Base-by-base conservation (phyloP, 2,888 invertebrate genomes). In the Parnassius glacialis region DNA sequence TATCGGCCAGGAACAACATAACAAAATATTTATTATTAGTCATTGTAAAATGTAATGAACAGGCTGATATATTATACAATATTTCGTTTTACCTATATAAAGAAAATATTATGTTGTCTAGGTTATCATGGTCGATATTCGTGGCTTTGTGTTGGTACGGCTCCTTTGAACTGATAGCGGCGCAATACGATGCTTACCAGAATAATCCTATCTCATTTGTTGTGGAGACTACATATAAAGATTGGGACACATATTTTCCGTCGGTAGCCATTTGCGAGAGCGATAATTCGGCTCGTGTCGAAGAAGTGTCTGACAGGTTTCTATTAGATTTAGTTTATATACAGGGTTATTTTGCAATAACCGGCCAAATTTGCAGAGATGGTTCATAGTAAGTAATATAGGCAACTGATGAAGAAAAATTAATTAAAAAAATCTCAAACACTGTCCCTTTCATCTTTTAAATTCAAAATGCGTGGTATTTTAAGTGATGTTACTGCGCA, bases 201-300 rank as follows among this genome's bases (percentile, higher is more conserved):
- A 93, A 94, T 69, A 94, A 95, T 75, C 94, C 96, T 0, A 95
- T 96, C 59, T 96, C 95, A 60, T 96, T 96, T 74, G 96, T 95
- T 0, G 94, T 94, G 12, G 96, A 96, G 72, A 95, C 95, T 0
- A 94, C 93, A 0, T 96, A 95, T 76, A 92, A 94, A 43, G 94
- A 95, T 68, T 96, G 96, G 95, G 88, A 94, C 70, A 95, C 95
- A 0, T 85, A 94, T 61, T 96, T 96, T 70, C 96, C 96, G 0
- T 92, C 96, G 0, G 85, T 96, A 44, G 93, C 94, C 1, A 87
- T 96, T 11, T 96, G 96, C 74, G 95, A 95, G 78, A 93, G 92
- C 7, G 95, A 95, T 72, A 95, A 95, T 72, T 90, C 93, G 70
- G 92, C 93, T 65, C 92, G 93, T 10, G 93, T 95, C 62, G 95